Conservation (phyloP, 2,797 vertebrate species). For the Mormyrops boulengeri region DNA sequence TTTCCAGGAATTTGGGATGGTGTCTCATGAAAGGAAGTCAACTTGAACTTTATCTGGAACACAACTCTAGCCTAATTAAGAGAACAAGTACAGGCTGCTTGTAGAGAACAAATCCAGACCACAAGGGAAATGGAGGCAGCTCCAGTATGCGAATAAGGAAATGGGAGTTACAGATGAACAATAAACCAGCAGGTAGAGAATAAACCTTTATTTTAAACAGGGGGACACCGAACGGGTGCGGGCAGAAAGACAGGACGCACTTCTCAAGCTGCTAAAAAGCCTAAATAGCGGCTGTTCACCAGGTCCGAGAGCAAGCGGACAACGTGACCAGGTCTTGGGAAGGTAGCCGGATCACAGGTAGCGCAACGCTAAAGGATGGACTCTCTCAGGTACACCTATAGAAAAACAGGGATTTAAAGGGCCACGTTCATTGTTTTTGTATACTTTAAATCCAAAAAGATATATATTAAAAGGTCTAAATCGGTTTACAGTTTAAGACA, state of each 20-base stretch:
- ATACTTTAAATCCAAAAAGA: conserved; percentile 31
- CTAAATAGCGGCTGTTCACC: conserved; percentile 21
- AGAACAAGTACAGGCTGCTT: not conserved
- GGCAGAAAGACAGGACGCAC: conserved; percentile 40
- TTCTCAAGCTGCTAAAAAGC: conserved; percentile 50
- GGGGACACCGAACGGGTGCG: conserved; percentile 51
- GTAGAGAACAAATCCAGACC: not conserved
- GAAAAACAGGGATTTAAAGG: conserved; percentile 29
- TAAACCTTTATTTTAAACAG: conserved; percentile 59
- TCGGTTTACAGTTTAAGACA: conserved; percentile 43
- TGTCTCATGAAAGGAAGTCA: not conserved
- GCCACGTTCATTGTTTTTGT: conserved; percentile 22
- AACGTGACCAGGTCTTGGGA: not conserved
- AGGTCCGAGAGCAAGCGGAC: conserved; percentile 14
- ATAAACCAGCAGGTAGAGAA: conserved; percentile 25
- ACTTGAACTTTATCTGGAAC: not conserved
- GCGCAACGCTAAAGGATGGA: conserved; percentile 35
- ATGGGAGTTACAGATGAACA: not conserved
- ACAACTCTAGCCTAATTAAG: not conserved
- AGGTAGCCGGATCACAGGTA: conserved; percentile 12
- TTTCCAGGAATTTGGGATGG: not conserved
- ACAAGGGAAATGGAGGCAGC: not conserved
- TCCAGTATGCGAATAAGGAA: not conserved
- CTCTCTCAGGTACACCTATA: conserved; percentile 38
- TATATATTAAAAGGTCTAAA: conserved; percentile 49